Conservation (phyloP, 1,140 invertebrate genomes). For the Anastrepha ludens region DNA sequence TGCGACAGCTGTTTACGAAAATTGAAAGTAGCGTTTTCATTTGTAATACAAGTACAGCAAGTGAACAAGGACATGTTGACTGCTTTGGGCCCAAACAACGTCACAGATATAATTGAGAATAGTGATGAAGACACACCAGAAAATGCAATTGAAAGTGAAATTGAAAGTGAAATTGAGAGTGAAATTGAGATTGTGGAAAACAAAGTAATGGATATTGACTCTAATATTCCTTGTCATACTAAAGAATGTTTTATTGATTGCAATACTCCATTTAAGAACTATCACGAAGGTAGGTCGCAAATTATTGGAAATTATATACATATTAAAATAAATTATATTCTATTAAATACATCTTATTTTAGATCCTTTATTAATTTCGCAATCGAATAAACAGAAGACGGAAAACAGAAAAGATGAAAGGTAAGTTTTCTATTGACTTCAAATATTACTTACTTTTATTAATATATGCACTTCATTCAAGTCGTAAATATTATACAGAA, state of each 20-base stretch:
- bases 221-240: background rate
- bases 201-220: background rate
- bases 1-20: conserved; percentile 5
- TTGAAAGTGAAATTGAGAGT: background rate
- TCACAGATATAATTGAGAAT: background rate
- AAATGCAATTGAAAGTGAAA: background rate
- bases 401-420: too few species aligned
- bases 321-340: too few species aligned
- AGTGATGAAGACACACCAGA: background rate
- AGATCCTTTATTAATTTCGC: too few species aligned
- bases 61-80: background rate
- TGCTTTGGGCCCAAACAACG: too few species aligned
- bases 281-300: background rate
- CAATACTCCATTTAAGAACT: background rate
- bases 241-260: background rate
- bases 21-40: conserved; percentile 36
- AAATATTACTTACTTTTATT: too few species aligned
- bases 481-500: too few species aligned
- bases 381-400: too few species aligned
- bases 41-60: conserved; percentile 18
- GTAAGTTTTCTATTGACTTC: too few species aligned
- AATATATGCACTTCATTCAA: too few species aligned
- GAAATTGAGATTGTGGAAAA: background rate
- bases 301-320: too few species aligned
- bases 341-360: too few species aligned